Base-by-base conservation (phyloP, 2,113 vertebrate species). In the Epinephelus moara region DNA sequence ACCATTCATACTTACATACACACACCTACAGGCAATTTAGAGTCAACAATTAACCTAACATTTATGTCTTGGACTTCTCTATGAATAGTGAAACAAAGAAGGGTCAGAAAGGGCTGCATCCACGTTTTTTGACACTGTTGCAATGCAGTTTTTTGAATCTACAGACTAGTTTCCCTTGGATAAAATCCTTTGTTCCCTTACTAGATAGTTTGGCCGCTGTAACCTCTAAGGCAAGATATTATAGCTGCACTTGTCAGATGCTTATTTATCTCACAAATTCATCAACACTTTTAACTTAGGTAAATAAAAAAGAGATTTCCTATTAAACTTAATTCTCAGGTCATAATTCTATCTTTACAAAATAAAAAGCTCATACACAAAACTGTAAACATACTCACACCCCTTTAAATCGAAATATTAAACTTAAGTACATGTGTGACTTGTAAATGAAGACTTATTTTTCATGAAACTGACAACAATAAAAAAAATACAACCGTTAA, bases 211-310 rank as follows among this genome's bases (percentile, higher is more conserved):
- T 96, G 96, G 96, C 96, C 96, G 96, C 96, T 96, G 95, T 94
- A 96, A 96, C 96, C 93, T 96, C 94, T 97, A 97, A 97, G 97
- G 97, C 97, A 97, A 96, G 91, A 90, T 77, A 94, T 85, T 92
- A 94, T 96, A 97, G 96, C 96, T 97, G 96, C 97, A 95, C 95
- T 96, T 96, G 95, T 93, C 74, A 95, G 94, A 94, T 94, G 93
- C 94, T 93, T 95, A 92, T 93, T 96, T 96, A 94, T 95, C 94
- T 95, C 95, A 96, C 94, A 96, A 96, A 89, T 69, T 81, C 52
- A 66, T 77, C 40, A 70, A 86, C 63, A 81, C 45, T 81, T 82
- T 79, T 47, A 75, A 69, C 55, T 80, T 63, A 60, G 75, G 33
- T 59, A 23, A 45, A 79, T 56, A 74, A 71, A 79, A 82, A 77